These are phyloP conservation scores for Aspidiotus rigidus DNA, from an alignment of 2,888 invertebrate species.

Conservation along the genomic window DNA sequence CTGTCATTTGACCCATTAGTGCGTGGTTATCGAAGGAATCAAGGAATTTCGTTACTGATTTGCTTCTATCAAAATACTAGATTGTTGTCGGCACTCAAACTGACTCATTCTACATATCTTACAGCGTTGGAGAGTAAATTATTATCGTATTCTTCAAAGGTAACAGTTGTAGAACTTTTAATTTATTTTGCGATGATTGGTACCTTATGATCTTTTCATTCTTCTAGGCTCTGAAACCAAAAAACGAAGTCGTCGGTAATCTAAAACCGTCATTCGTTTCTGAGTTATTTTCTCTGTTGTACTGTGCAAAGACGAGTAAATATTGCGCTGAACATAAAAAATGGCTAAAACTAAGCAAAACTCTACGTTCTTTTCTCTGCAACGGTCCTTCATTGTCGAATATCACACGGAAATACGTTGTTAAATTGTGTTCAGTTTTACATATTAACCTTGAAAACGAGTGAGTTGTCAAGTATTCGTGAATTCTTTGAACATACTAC, in stretches of 20 bases:
- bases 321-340: conserved; percentile 6
- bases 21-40: conserved; percentile 35
- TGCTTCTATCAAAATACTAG: conserved; percentile 35
- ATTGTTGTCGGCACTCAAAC: conserved; percentile 27
- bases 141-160: conserved; percentile 1
- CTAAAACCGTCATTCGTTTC: conserved; percentile 17
- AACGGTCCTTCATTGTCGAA: conserved; percentile 11
- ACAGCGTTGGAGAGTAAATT: conserved; percentile 9
- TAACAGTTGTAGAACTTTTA: neutral
- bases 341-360: conserved; percentile 11
- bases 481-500: neutral
- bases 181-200: neutral
- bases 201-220: neutral
- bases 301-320: conserved; percentile 13
- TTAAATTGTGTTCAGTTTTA: conserved; percentile 14
- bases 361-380: conserved; percentile 5
- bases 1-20: conserved; percentile 31
- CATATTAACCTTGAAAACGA: neutral
- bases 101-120: neutral
- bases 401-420: conserved; percentile 12
- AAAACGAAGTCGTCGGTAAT: neutral
- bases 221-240: neutral
- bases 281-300: conserved; percentile 21
- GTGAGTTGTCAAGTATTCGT: neutral
- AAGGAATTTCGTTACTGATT: conserved; percentile 31